Evolutionary conservation across 2,888 invertebrate genomes (phyloP).

Genomic region (Acanthosepion esculentum): DNA sequence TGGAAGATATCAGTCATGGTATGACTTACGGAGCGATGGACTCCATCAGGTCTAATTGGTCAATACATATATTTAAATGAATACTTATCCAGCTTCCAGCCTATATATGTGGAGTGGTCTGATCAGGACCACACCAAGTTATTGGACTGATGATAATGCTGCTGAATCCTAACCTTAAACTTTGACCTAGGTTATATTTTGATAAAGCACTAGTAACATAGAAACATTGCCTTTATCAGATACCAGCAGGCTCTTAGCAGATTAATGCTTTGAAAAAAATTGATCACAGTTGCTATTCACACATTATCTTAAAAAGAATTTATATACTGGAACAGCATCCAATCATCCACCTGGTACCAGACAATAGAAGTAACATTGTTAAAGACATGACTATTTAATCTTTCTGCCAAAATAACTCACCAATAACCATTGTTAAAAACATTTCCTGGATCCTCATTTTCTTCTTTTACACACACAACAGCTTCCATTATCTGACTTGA

Average conservation of each 20-base stretch:
- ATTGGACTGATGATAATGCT: no score
- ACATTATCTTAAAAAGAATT: neutral
- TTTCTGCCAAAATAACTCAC: neutral
- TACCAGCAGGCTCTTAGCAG: neutral
- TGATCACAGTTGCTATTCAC: neutral
- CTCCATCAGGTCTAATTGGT: no score
- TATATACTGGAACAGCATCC: neutral
- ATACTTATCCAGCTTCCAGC: no score
- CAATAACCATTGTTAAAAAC: slow-evolving; percentile 33
- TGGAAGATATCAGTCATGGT: no score
- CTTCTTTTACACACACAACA: neutral
- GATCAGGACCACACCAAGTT: no score
- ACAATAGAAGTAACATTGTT: neutral
- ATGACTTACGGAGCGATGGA: no score
- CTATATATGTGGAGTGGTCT: no score
- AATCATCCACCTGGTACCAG: neutral
- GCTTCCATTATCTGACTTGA: neutral
- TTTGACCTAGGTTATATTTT: neutral
- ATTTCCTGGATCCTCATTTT: neutral
- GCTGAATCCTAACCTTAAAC: neutral
- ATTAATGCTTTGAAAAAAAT: neutral
- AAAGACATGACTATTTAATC: neutral
- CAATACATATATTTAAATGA: no score
- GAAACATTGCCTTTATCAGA: neutral
- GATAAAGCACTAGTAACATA: neutral